These are phyloP conservation scores for Sterrhoptilus dennistouni DNA, from an alignment of 2,113 vertebrate genomes.

Conservation along the genomic window DNA sequence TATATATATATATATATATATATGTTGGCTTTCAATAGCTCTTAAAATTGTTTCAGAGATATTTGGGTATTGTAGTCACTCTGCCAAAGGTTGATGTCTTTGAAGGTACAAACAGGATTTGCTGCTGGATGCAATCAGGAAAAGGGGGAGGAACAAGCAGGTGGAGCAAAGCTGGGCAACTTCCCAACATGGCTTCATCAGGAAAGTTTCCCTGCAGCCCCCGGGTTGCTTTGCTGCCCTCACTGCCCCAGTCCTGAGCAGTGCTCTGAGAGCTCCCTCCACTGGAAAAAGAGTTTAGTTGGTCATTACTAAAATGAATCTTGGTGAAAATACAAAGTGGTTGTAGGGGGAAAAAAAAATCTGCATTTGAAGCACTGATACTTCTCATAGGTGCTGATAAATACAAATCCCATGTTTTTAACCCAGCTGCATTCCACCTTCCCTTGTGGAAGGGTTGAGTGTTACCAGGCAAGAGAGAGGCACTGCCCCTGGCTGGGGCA, in stretches of 20 bases:
- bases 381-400: background rate
- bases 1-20: background rate
- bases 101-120: background rate
- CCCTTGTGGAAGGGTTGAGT: background rate
- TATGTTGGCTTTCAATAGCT: background rate
- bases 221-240: background rate
- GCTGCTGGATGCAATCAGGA: background rate
- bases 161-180: background rate
- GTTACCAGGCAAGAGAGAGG: background rate
- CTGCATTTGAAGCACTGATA: background rate
- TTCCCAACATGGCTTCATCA: background rate
- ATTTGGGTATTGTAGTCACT: rapidly evolving
- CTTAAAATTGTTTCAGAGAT: background rate
- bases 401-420: background rate
- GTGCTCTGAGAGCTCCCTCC: rapidly evolving
- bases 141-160: background rate
- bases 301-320: background rate
- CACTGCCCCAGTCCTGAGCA: background rate
- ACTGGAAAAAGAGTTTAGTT: background rate
- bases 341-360: background rate
- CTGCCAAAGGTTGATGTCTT: background rate
- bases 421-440: background rate
- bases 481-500: background rate
- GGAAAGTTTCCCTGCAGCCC: rapidly evolving
- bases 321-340: background rate